Base-by-base conservation (phyloP, 92 coral and sea anemone genomes). In the Epizoanthus ramosus region DNA sequence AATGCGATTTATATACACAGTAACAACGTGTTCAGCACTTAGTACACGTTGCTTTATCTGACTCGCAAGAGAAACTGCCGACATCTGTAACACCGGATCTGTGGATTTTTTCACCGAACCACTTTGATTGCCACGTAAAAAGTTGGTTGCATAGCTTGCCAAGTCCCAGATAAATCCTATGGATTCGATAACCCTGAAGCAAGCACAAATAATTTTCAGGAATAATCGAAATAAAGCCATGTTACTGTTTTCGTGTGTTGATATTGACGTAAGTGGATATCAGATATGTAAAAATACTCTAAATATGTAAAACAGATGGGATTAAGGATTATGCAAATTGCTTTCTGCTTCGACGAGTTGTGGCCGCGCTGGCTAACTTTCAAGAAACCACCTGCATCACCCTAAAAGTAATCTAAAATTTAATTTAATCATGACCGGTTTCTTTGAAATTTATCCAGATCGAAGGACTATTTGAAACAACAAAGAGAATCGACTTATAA, bases 81-180 rank as follows among this genome's bases (percentile, higher is more conserved):
- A 63, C 57, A 75, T 56, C 37, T 63, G 72, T 22, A 93, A 85
- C 61, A 91, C 71, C 14, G 83, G 91, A 39, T 88, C 73, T 17
- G 85, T 52, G 28, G 91, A 75, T 75, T 64, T 57, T 4, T 81
- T 77, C 16, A 93, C 87, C 12, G 85, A 57, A 45, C 23, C 73
- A 31, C 82, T 82, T 47, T 59, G 87, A 58, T 83, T 83, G 5
- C 97, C 94, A 35, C 85, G 92, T 43, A 84, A 67, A 31, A 71
- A 74, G 31, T 85, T 86, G 18, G 76, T 76, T 14, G 88, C 13
- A 24, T 85, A 83, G 17, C 68, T 74, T 2, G 84, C 79, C 25
- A 88, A 22, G 33, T 92, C 97, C 94, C 87, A 84, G 17, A 92
- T 66, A 74, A 92, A 81, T 50, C 97, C 97, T 41, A 88, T 24